Evolutionary conservation across 2,797 vertebrate genomes (phyloP), one percentile per base, ranked within the genome.

Genomic region (Distichodus sexfasciatus): DNA sequence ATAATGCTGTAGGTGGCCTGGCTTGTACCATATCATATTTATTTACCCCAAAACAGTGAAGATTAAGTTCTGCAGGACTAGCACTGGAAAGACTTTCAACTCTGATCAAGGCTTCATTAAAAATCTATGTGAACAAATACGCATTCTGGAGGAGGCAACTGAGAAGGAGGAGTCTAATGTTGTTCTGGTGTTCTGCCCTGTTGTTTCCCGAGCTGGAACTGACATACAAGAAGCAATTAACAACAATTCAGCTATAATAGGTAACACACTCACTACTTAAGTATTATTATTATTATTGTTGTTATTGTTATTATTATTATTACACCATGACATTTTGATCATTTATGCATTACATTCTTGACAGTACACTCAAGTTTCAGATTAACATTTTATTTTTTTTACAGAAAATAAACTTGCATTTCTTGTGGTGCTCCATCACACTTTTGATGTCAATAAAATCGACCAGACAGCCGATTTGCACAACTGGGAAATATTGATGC

Each of bases 191-290:
- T 40, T 65, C 35, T 65, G 62, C 29, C 47, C 47, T 6, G 12
- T 53, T 26, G 33, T 51, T 7, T 51, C 62, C 40, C 62, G 23
- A 17, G 35, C 14, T 51, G 33, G 47, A 28, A 51, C 62, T 15
- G 62, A 65, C 10, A 50, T 51, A 3, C 19, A 38, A 17, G 31
- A 7, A 26, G 61, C 61, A 10, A 6, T 64, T 7, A 21, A 38
- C 6, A 6, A 12, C 10, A 4, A 8, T 4, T 50, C 2, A 21
- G 11, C 15, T 50, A 11, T 9, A 2, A 24, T 2, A 29, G 11
- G 12, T 14, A 28, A 2, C 3, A 28, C 8, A 53, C 6, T 3
- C 3, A 33, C 10, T n/a, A n/a, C n/a, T n/a, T n/a, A n/a, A n/a
- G n/a, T n/a, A n/a, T n/a, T n/a, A n/a, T n/a, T n/a, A n/a, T 15